Percentiles rank a stretch among this genome's conserved stretches.
phyloP scores from a whole-genome alignment of 2,888 invertebrate genomes.

The Hydroisotoma schaefferi region DNA sequence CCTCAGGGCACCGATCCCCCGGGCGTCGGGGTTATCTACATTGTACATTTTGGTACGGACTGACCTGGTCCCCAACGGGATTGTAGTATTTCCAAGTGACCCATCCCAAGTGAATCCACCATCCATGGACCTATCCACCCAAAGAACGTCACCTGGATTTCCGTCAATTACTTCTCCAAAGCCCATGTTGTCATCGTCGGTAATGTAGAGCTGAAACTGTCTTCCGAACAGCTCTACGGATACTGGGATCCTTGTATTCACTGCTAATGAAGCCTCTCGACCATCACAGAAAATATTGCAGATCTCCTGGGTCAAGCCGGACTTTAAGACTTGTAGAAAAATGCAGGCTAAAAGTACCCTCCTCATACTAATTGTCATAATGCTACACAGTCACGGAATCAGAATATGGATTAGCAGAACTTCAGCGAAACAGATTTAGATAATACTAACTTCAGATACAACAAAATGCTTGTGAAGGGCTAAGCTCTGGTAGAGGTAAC shows the following conservation, averaged over 20 bases:
- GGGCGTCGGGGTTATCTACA: conserved; percentile 30
- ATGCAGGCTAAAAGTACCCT: no score
- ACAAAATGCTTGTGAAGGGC: no score
- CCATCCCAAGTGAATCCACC: conserved; percentile 36
- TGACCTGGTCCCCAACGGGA: conserved; percentile 23
- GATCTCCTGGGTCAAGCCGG: conserved; percentile 23
- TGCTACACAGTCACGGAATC: no score
- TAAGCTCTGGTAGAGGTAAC: no score
- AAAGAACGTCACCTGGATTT: conserved; percentile 32
- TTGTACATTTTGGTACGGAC: conserved; percentile 35
- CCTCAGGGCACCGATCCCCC: conserved; percentile 37
- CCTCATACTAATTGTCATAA: no score
- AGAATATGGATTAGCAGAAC: no score
- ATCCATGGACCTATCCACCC: conserved; percentile 43
- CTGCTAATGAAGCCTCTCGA: conserved; percentile 21
- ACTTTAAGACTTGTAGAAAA: no score
- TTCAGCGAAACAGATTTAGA: no score
- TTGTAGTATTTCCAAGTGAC: conserved; percentile 26
- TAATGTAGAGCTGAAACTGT: conserved; percentile 31
- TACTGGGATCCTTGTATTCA: conserved; percentile 22
- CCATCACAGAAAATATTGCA: conserved; percentile 46
- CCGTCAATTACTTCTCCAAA: conserved; percentile 38
- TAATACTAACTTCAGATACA: no score
- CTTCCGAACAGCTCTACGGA: conserved; percentile 28
- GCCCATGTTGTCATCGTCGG: conserved; percentile 42